These are phyloP conservation scores for Panurus biarmicus DNA, from an alignment of 2,113 vertebrate genomes.

Conservation along the genomic window DNA sequence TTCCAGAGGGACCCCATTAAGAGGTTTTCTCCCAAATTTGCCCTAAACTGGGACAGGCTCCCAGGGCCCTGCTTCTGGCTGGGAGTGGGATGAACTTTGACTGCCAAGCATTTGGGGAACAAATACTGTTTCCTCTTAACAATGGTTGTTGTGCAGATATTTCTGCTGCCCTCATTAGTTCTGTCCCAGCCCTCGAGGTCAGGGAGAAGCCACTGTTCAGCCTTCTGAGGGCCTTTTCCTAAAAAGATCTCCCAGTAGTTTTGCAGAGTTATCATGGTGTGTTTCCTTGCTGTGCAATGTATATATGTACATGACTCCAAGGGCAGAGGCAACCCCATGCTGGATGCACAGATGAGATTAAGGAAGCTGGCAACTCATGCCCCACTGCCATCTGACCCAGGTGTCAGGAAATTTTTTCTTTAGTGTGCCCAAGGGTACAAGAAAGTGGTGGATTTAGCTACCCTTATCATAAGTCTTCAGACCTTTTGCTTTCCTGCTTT, in stretches of 20 bases:
- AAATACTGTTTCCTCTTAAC: neutral
- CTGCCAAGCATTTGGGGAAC: neutral
- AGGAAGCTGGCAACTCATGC: neutral
- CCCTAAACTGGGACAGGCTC: no score
- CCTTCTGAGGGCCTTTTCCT: neutral
- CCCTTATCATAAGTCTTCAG: neutral
- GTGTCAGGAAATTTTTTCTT: neutral
- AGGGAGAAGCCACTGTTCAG: neutral
- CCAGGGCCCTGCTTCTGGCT: neutral
- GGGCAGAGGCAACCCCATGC: neutral
- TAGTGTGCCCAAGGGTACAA: neutral
- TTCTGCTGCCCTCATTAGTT: neutral
- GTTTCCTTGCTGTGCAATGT: neutral
- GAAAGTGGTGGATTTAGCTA: neutral
- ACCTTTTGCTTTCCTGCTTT: neutral
- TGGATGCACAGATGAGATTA: neutral
- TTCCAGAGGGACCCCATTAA: no score
- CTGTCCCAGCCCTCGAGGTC: neutral
- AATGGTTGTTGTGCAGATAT: neutral
- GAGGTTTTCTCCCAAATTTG: no score
- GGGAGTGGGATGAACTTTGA: neutral
- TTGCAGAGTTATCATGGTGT: neutral
- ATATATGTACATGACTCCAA: fast-evolving
- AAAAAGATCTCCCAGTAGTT: neutral
- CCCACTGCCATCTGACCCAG: neutral